These are phyloP conservation scores for Chloromyia formosa DNA, from an alignment of 2,888 invertebrate genomes.

Conservation along the genomic window DNA sequence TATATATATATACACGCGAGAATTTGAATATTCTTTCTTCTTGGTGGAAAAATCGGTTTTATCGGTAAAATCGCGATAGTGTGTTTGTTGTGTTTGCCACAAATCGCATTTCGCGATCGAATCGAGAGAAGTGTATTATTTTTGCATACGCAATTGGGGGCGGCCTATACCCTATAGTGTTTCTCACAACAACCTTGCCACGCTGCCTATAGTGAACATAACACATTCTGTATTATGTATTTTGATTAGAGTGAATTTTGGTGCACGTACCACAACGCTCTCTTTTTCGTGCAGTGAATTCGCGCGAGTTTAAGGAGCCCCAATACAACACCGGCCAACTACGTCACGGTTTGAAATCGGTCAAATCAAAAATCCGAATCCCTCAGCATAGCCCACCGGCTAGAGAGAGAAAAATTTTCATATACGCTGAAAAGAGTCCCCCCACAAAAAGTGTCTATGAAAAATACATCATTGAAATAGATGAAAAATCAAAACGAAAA, in stretches of 20 bases:
- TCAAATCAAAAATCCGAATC: not conserved
- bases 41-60: not conserved
- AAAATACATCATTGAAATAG: too few species aligned
- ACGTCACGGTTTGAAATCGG: constrained; percentile 15
- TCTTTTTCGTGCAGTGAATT: not conserved
- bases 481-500: not conserved
- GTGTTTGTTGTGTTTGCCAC: not conserved
- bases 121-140: not conserved
- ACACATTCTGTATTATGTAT: not conserved
- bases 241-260: not conserved
- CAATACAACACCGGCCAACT: too few species aligned
- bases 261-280: not conserved
- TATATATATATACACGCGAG: constrained; percentile 13
- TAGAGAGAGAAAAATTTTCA: not conserved
- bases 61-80: not conserved
- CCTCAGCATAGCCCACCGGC: not conserved
- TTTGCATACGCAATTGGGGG: not conserved
- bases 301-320: not conserved
- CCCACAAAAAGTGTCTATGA: too few species aligned
- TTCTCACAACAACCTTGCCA: constrained; percentile 4
- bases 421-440: too few species aligned
- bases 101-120: too few species aligned
- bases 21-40: not conserved
- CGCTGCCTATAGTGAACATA: constrained; percentile 12
- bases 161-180: not conserved